Conservation (phyloP, 2,888 invertebrate genomes). For the Apamea epomidion region DNA sequence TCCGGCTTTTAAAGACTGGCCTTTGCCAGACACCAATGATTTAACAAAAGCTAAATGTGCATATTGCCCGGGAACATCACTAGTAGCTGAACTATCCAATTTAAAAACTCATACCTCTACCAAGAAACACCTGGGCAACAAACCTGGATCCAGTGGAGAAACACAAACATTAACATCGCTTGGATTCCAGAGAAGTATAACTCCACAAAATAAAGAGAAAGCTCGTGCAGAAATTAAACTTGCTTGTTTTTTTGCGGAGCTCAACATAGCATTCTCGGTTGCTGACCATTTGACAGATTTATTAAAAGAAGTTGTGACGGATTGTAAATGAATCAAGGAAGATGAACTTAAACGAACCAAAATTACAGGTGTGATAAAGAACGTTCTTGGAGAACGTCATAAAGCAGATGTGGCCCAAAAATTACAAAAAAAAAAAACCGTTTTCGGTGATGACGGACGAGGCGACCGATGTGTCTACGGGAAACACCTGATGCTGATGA, state of each 20-base stretch:
- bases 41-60: constrained; percentile 9
- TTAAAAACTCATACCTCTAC: constrained; percentile 1
- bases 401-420: constrained; percentile 9
- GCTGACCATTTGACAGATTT: background rate
- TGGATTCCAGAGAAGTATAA: background rate
- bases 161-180: constrained; percentile 14
- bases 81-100: constrained; percentile 8
- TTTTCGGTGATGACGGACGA: constrained; percentile 18
- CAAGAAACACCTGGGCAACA: constrained; percentile 10
- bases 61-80: constrained; percentile 10
- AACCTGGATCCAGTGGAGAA: constrained; percentile 9
- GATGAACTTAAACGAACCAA: background rate
- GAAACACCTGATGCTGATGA: too few species aligned
- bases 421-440: background rate
- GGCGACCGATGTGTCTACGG: background rate
- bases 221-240: constrained; percentile 11
- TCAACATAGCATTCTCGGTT: background rate
- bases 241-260: background rate
- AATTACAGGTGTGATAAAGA: constrained; percentile 15
- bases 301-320: background rate
- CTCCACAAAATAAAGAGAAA: constrained; percentile 4
- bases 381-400: constrained; percentile 9
- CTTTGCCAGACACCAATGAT: constrained; percentile 16
- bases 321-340: background rate
- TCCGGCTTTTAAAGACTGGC: background rate